Evolutionary conservation across 30 jellyfish, hydroid and myxozoan species (phyloP), one percentile per base, ranked within the genome.

Genomic region (Turritopsis dohrnii): DNA sequence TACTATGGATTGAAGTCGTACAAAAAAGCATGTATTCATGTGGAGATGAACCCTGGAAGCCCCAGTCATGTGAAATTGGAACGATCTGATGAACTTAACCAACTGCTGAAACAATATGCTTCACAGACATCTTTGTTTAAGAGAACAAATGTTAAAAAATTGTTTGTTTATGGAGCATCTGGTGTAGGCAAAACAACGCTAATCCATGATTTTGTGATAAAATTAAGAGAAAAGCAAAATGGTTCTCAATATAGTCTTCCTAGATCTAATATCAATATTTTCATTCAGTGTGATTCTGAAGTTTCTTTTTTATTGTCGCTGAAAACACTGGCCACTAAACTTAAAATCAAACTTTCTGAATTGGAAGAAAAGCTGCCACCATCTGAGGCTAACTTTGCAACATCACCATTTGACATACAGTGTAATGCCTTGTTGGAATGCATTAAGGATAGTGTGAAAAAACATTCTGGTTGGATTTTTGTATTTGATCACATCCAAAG

Each of bases 391-490:
- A 53, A 26, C 25, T 82, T 87, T 52, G 53, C 74, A 0, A 41
- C 53, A 9, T n/a, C 82, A 18, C 53, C 88, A n/a, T 87, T 76
- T 52, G 28, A 22, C 29, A 84, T 20, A 19, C 91, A 89, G 69
- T 89, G 99, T 65, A 75, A 83, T 69, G 90, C 83, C 22, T 53
- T 89, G 54, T n/a, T 94, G 3, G 90, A 85, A 24, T 71, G 88
- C 54, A 80, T 89, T 24, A 96, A 87, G 72, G 97, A 89, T 23
- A 80, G 72, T 52, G 69, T 94, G 13, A 77, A 81, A 29, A 94
- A 94, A 89, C 99, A 94, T 79, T 90, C 99, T 41, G 88, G 92
- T 60, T 94, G 99, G 99, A 90, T 94, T 29, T 52, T 94, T 18
- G 93, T 86, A 3, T 54, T 94, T 76, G 99, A 94, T 72, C 87